Conservation (phyloP, 2,113 vertebrate genomes). For the Drymodes brunneopygia region DNA sequence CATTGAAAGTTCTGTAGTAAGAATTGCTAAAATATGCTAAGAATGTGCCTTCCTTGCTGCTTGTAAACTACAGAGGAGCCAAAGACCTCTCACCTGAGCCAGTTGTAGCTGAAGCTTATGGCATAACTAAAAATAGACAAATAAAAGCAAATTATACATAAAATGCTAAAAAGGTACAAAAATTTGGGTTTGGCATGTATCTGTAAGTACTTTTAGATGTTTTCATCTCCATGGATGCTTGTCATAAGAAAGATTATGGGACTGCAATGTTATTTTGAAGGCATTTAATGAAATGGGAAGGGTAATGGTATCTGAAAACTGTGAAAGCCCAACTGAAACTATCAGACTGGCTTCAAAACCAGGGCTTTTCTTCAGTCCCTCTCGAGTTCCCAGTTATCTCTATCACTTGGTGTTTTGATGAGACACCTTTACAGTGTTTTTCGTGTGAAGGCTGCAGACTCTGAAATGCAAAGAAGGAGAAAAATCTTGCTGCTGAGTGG, state of each 20-base stretch:
- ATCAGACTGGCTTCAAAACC: not conserved
- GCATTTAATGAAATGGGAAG: not conserved
- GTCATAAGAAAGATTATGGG: not conserved
- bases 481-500: not conserved
- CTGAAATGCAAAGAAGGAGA: not conserved
- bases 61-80: not conserved
- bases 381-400: not conserved
- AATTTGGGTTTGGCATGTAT: not conserved
- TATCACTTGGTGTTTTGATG: not conserved
- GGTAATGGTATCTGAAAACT: not conserved
- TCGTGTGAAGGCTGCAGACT: not conserved
- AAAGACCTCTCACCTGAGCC: not conserved
- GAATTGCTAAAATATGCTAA: not conserved
- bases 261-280: not conserved
- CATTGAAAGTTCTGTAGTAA: not conserved
- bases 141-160: not conserved
- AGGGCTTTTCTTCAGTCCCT: not conserved
- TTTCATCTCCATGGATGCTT: not conserved
- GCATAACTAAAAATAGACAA: not conserved
- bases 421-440: not conserved
- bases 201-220: not conserved
- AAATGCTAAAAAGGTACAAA: not conserved
- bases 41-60: not conserved
- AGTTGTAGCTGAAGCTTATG: not conserved
- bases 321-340: not conserved